These are phyloP conservation scores for Monarcha castaneiventris DNA, from an alignment of 2,113 vertebrate species.

Conservation along the genomic window DNA sequence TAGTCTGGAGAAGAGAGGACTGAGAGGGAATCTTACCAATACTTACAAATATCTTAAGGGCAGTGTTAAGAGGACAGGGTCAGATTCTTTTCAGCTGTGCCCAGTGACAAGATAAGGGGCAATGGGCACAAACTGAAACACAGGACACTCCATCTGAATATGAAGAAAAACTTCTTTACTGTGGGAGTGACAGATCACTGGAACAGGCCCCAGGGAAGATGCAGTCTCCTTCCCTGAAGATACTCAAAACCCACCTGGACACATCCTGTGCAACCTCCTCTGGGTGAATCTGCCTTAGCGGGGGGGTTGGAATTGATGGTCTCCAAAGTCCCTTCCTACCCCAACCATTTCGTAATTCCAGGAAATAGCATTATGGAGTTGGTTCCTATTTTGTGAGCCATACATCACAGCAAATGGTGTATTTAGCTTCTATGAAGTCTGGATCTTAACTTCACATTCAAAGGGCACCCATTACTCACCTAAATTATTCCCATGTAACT, in stretches of 20 bases:
- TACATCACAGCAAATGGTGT: neutral
- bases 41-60: neutral
- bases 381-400: neutral
- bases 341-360: neutral
- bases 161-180: neutral
- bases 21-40: neutral
- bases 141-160: neutral
- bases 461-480: conserved; percentile 2
- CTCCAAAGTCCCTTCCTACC: neutral
- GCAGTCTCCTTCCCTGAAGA: neutral
- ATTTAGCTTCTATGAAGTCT: neutral
- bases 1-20: neutral
- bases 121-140: neutral
- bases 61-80: rapidly evolving
- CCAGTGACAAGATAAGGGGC: neutral
- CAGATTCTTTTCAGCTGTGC: neutral
- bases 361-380: neutral
- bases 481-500: neutral
- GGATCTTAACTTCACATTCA: neutral
- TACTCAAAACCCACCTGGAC: neutral
- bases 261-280: neutral
- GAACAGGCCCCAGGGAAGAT: neutral
- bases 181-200: neutral
- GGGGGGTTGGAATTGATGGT: neutral
- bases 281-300: neutral